Base-by-base conservation (phyloP, 2,113 vertebrate species). In the Hoplias malabaricus region DNA sequence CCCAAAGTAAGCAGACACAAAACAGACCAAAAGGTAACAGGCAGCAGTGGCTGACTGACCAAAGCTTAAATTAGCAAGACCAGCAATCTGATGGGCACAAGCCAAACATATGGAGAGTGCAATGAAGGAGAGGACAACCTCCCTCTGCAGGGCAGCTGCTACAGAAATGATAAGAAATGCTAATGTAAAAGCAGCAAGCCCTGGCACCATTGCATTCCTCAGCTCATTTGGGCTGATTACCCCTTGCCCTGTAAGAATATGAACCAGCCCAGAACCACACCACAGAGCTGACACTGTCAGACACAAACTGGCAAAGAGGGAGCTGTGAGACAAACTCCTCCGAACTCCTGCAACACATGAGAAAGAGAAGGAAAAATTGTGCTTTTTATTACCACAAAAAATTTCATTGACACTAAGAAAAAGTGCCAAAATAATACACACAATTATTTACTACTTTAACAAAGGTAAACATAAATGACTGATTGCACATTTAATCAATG, bases 241-340 rank as follows among this genome's bases (percentile, higher is more conserved):
- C 0, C 83, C 80, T 78, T 93, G 90, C 4, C 94, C 95, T 0
- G 61, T 75, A 82, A 96, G 88, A 77, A 96, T 85, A 50, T 93
- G 83, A 54, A 94, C 83, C 50, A 92, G 84, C 63, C 95, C 95
- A 0, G 93, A 93, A 48, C 92, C 89, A 0, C 90, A 93, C 95
- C 95, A 96, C 69, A 94, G 86, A 4, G 85, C 90, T 0, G 94
- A 94, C 53, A 95, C 46, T 0, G 92, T 94, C 85, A 96, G 89
- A 87, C 90, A 95, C 67, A 96, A 83, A 33, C 80, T 53, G 12
- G 90, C 83, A 71, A 93, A 93, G 19, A 96, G 70, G 10, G 83
- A 85, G 57, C 79, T 69, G 0, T 86, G 85, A 71, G 90, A 86
- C 65, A 84, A 82, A 80, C 84, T 91, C 48, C 87, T 92, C 56